Evolutionary conservation across 1,140 invertebrate species (phyloP).

Genomic region (Chrysomallon squamiferum): DNA sequence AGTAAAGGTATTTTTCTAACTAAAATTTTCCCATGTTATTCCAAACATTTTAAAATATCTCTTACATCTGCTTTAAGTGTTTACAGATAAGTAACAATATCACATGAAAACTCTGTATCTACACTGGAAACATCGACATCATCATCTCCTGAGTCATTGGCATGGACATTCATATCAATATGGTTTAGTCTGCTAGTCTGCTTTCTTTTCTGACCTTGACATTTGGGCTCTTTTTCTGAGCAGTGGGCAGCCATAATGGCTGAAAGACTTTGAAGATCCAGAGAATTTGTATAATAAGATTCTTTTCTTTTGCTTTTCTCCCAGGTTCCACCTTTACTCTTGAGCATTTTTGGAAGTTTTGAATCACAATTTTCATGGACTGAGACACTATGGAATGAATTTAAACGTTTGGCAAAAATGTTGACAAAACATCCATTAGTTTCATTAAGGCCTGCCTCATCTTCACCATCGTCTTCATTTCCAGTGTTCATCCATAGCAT

Average conservation of each 20-base stretch:
- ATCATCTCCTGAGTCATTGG: background rate
- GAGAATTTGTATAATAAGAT: background rate
- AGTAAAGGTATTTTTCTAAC: too few relatives aligned
- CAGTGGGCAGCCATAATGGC: conserved; percentile 1
- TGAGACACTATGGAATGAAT: conserved; percentile 11
- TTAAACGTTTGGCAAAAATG: conserved; percentile 30
- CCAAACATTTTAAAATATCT: too few relatives aligned
- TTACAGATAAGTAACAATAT: conserved; percentile 21
- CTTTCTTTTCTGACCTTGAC: background rate
- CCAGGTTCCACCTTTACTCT: conserved; percentile 16
- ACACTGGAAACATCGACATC: background rate
- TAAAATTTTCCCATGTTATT: too few relatives aligned
- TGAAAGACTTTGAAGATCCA: background rate
- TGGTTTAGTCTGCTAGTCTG: background rate
- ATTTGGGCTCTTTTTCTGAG: conserved; percentile 6
- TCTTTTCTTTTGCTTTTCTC: conserved; percentile 14
- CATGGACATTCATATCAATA: background rate
- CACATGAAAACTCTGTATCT: conserved; percentile 11
- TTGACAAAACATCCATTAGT: conserved; percentile 33
- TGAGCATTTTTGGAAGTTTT: background rate
- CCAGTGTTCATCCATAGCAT: background rate
- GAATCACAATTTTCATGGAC: background rate
- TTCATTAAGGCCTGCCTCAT: conserved; percentile 4
- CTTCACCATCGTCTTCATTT: background rate
- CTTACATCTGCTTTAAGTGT: too few relatives aligned